Percentiles rank a stretch among this genome's conserved stretches.
Conservation (phyloP, 2,797 vertebrate genomes). For the Aotus griseimembra region DNA sequence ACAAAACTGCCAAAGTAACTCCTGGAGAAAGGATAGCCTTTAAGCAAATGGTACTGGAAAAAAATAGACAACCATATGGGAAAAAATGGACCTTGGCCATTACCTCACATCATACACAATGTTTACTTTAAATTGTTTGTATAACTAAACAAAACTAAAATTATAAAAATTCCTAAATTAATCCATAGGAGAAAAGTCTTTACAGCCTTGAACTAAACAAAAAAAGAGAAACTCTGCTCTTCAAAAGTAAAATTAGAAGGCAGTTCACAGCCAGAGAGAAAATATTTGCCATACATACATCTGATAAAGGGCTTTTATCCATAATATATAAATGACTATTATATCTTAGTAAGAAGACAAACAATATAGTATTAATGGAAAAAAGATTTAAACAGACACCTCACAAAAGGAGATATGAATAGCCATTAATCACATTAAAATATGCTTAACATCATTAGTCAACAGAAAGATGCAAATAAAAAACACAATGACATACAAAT, state of each 20-base stretch:
- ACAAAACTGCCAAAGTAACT: not conserved
- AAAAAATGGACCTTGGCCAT: not conserved
- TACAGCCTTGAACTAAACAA: not conserved
- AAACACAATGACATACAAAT: not conserved
- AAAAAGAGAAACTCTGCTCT: not conserved
- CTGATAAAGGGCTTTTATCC: not conserved
- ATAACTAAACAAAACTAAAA: constrained; percentile 23
- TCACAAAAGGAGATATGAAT: not conserved
- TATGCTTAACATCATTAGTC: not conserved
- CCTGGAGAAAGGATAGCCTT: not conserved
- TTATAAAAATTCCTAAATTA: constrained; percentile 7
- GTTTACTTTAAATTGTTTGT: constrained; percentile 40
- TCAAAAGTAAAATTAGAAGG: constrained; percentile 32
- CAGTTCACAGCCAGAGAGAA: not conserved
- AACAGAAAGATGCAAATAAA: constrained; percentile 28
- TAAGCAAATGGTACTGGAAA: not conserved
- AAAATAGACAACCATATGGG: not conserved
- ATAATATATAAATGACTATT: not conserved
- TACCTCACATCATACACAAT: not conserved
- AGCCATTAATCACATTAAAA: not conserved
- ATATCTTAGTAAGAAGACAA: not conserved
- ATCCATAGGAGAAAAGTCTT: not conserved
- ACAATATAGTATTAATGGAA: not conserved
- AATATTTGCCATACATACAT: not conserved
- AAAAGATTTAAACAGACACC: not conserved